These are phyloP conservation scores for Bucorvus abyssinicus DNA, from an alignment of 2,797 vertebrate species.

Conservation along the genomic window DNA sequence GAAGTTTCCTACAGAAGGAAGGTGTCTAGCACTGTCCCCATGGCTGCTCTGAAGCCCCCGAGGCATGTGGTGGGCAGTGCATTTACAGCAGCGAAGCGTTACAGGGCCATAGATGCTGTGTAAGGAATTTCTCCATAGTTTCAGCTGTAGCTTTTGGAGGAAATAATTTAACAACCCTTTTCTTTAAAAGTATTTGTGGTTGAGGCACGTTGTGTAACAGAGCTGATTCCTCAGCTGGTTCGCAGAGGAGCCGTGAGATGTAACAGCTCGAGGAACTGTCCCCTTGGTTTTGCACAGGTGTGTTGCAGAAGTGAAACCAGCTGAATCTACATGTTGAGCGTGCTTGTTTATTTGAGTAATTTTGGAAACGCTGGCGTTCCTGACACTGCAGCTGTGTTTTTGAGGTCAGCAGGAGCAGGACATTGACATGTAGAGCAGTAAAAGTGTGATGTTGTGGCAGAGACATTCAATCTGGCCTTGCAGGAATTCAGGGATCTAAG, in stretches of 20 bases:
- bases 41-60: not conserved
- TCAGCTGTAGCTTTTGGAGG: constrained; percentile 8
- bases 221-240: constrained; percentile 1
- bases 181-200: not conserved
- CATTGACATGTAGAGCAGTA: not conserved
- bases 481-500: constrained; percentile 11
- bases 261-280: not conserved
- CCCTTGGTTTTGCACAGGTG: constrained; percentile 42
- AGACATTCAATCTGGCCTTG: constrained; percentile 39
- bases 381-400: constrained; percentile 45
- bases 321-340: not conserved
- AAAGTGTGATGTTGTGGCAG: constrained; percentile 36
- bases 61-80: not conserved
- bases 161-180: constrained; percentile 39
- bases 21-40: not conserved
- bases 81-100: not conserved
- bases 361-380: constrained; percentile 19
- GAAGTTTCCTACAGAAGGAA: not conserved
- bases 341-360: constrained; percentile 16
- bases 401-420: not conserved
- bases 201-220: not conserved
- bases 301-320: constrained; percentile 43
- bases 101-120: not conserved
- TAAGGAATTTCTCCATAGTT: not conserved
- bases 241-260: not conserved